phyloP scores from a whole-genome alignment of 2,797 vertebrate genomes.

The Dicrostonyx torquatus region DNA sequence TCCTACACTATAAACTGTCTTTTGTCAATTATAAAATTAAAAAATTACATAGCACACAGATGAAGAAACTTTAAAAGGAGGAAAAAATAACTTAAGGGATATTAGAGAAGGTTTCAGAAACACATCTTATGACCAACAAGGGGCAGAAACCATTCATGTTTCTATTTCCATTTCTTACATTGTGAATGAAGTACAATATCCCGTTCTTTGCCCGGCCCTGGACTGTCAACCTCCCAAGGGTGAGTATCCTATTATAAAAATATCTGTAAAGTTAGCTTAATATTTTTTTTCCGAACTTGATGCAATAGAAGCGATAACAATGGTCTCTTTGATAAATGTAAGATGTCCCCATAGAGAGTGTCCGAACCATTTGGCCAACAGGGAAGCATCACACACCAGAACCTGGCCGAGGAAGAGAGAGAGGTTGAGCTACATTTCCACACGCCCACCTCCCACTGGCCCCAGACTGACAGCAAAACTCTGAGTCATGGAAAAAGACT shows the following conservation, averaged over 20 bases:
- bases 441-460: background rate
- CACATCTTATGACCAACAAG: background rate
- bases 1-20: background rate
- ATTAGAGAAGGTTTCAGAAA: background rate
- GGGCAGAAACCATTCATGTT: background rate
- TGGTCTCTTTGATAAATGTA: background rate
- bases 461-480: background rate
- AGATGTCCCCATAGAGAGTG: background rate
- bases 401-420: background rate
- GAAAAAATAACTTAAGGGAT: background rate
- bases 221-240: background rate
- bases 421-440: background rate
- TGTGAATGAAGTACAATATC: background rate
- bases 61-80: background rate
- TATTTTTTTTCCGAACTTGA: background rate
- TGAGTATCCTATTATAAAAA: background rate
- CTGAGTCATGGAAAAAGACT: background rate
- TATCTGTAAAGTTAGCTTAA: conserved; percentile 17
- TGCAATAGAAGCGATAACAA: conserved; percentile 10
- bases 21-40: background rate
- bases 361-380: background rate
- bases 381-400: background rate
- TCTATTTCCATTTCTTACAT: background rate
- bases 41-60: background rate
- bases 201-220: background rate